Evolutionary conservation across 1,140 invertebrate genomes (phyloP).

Genomic region (Triops cancriformis): DNA sequence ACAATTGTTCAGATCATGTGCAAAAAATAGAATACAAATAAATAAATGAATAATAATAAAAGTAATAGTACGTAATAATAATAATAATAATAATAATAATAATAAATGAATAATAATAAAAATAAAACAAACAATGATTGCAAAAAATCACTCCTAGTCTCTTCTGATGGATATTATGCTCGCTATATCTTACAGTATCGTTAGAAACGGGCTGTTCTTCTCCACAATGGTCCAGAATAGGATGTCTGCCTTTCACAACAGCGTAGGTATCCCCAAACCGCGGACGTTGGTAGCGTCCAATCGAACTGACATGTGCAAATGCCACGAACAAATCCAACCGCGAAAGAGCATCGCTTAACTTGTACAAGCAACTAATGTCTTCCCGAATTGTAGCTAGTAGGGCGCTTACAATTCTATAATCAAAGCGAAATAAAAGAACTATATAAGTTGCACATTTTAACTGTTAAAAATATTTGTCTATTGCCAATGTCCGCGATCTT

Average conservation of each 20-base stretch:
- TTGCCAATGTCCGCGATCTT: background rate
- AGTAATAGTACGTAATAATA: too few relatives aligned
- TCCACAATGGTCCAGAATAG: constrained; percentile 60
- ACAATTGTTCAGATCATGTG: too few relatives aligned
- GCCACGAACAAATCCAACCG: constrained; percentile 68
- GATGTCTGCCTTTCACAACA: constrained; percentile 63
- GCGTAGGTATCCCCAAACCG: constrained; percentile 59
- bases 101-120: too few relatives aligned
- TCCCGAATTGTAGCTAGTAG: constrained; percentile 48
- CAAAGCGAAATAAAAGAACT: constrained; percentile 11
- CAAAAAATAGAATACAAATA: too few relatives aligned
- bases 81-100: too few relatives aligned
- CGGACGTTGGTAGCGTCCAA: constrained; percentile 56
- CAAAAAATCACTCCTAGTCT: background rate
- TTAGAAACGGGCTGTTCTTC: constrained; percentile 56
- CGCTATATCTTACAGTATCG: constrained; percentile 54
- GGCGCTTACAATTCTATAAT: constrained; percentile 42
- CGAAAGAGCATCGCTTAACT: constrained; percentile 66
- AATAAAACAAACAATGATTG: too few relatives aligned
- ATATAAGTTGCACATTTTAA: too few relatives aligned
- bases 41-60: too few relatives aligned
- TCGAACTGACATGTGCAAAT: constrained; percentile 55
- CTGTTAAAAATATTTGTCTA: background rate
- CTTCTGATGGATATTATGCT: background rate
- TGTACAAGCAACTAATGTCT: constrained; percentile 64